Percentiles rank a stretch among this genome's conserved stretches.
phyloP scores from a whole-genome alignment of 1,140 invertebrate species.

The Paraescarpia echinospica region DNA sequence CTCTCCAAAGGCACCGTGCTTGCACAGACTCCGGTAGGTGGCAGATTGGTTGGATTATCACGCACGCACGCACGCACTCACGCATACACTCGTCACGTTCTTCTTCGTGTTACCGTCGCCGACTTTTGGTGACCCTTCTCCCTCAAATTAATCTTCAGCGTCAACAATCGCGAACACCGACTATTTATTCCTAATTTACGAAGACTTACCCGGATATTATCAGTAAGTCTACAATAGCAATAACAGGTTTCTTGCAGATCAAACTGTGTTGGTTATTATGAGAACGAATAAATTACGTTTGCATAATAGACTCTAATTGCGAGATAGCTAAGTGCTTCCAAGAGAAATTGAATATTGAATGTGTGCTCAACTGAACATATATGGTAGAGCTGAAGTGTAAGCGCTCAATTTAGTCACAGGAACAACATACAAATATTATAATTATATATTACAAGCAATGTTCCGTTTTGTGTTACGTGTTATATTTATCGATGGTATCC shows the following conservation, averaged over 20 bases:
- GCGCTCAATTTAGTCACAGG: not conserved
- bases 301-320: too few species aligned
- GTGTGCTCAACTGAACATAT: not conserved
- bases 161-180: too few species aligned
- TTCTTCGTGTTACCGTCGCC: too few species aligned
- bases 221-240: too few species aligned
- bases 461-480: not conserved
- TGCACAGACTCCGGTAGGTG: slow-evolving; percentile 66
- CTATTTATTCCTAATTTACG: too few species aligned
- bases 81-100: too few species aligned
- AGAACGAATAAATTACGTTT: too few species aligned
- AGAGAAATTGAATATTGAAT: not conserved
- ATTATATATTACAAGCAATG: not conserved
- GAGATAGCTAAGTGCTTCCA: not conserved
- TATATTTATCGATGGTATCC: not conserved
- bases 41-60: not conserved
- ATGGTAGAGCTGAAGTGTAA: not conserved
- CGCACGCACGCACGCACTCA: not conserved
- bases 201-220: too few species aligned
- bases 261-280: too few species aligned
- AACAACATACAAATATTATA: not conserved
- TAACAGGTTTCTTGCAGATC: too few species aligned
- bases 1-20: slow-evolving; percentile 79
- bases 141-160: too few species aligned
- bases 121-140: too few species aligned